Percentiles rank a stretch among this genome's conserved stretches.
Evolutionary conservation across 1,140 invertebrate species (phyloP).

Genomic region (Penaeus chinensis): DNA sequence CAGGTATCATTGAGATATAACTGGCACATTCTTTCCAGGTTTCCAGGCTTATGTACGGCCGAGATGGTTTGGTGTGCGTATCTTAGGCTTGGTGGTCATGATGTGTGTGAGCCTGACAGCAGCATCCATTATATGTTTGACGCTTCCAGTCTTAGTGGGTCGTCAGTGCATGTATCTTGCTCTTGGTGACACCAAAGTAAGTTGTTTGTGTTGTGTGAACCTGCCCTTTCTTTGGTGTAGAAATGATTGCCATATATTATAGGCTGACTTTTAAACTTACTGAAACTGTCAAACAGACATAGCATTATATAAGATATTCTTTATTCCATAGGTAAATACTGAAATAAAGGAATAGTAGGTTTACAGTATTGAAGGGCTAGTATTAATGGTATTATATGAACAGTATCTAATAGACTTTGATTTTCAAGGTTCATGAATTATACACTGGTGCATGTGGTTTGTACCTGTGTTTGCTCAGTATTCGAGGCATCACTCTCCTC

Average conservation of each 20-base stretch:
- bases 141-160: slow-evolving; percentile 91
- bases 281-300: no score
- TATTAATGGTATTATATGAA: not conserved
- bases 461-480: slow-evolving; percentile 91
- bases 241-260: no score
- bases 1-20: not conserved
- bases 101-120: slow-evolving; percentile 88
- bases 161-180: slow-evolving; percentile 88
- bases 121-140: slow-evolving; percentile 84
- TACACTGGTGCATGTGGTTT: slow-evolving; percentile 95
- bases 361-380: not conserved
- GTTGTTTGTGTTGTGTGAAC: not conserved
- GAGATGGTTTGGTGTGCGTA: slow-evolving; percentile 82
- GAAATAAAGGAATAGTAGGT: no score
- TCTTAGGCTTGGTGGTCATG: slow-evolving; percentile 79
- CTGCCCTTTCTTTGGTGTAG: slow-evolving; percentile 33
- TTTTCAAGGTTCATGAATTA: slow-evolving; percentile 84
- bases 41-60: slow-evolving; percentile 91
- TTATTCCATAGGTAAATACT: no score
- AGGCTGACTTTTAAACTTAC: no score
- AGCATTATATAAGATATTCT: no score
- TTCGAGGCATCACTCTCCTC: slow-evolving; percentile 82
- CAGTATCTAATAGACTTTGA: not conserved
- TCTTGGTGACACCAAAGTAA: slow-evolving; percentile 73
- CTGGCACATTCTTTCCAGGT: slow-evolving; percentile 23